Evolutionary conservation across 2,113 vertebrate species (phyloP).

Genomic region (Callipepla californica): DNA sequence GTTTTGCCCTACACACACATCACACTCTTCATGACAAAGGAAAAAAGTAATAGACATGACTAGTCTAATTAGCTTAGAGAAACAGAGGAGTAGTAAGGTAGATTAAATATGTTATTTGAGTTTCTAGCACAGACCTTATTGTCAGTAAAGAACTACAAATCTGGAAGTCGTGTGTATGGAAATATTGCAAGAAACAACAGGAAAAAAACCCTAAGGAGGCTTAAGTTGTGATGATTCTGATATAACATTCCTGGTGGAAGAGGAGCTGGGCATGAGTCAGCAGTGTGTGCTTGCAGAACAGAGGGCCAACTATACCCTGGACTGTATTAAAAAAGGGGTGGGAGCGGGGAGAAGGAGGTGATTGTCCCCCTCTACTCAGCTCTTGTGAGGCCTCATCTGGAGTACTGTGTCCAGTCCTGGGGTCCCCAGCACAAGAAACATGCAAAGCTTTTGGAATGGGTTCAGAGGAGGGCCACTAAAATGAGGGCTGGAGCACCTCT

Average conservation of each 20-base stretch:
- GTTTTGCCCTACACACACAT: background rate
- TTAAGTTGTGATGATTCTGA: background rate
- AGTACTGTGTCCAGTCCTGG: too few species aligned
- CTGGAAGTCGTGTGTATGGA: background rate
- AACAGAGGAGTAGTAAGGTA: background rate
- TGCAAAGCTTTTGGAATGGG: too few species aligned
- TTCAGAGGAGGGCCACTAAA: too few species aligned
- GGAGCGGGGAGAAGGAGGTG: too few species aligned
- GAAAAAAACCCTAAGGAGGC: background rate
- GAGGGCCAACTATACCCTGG: too few species aligned
- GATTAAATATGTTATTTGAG: background rate
- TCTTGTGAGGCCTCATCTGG: too few species aligned
- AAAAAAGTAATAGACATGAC: background rate
- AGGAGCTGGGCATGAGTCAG: too few species aligned
- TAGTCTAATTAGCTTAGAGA: background rate
- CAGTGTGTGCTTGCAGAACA: too few species aligned
- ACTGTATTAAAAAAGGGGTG: too few species aligned
- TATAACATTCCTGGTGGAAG: background rate
- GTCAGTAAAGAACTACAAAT: background rate
- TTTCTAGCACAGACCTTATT: background rate
- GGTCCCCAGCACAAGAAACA: too few species aligned
- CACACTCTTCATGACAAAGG: background rate
- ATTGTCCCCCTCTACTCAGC: too few species aligned
- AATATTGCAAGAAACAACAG: background rate
- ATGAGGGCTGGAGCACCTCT: too few species aligned